Evolutionary conservation across 2,888 invertebrate genomes (phyloP).

Genomic region (Drosophila phalerata): DNA sequence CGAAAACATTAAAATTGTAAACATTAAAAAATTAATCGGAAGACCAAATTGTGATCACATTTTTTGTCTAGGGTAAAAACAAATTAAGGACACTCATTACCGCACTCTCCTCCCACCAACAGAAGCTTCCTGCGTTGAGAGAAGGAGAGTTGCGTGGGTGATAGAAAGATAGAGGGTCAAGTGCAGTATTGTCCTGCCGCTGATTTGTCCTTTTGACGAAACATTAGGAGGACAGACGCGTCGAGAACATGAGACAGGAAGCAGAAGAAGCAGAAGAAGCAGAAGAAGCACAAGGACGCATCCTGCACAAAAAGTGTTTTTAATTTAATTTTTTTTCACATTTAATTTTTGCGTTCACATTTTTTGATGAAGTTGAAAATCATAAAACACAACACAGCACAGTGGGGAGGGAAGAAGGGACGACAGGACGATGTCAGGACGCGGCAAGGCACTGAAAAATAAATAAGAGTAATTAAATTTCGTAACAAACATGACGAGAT

Average conservation of each 20-base stretch:
- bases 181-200: constrained; percentile 34
- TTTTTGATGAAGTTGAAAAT: constrained; percentile 75
- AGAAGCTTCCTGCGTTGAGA: background rate
- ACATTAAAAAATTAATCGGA: constrained; percentile 53
- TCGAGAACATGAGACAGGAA: constrained; percentile 52
- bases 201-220: constrained; percentile 70
- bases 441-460: constrained; percentile 68
- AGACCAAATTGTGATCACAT: constrained; percentile 52
- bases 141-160: too few relatives aligned
- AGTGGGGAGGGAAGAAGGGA: constrained; percentile 1
- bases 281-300: constrained; percentile 35
- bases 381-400: constrained; percentile 61
- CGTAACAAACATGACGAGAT: constrained; percentile 85
- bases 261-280: constrained; percentile 15
- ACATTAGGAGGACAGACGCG: constrained; percentile 65
- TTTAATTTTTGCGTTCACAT: constrained; percentile 71
- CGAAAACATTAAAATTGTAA: constrained; percentile 20
- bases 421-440: constrained; percentile 18
- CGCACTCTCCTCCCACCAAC: background rate
- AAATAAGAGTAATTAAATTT: constrained; percentile 85
- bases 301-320: constrained; percentile 71
- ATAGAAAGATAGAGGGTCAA: constrained; percentile 43
- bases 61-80: constrained; percentile 28
- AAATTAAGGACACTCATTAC: constrained; percentile 49
- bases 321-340: constrained; percentile 76